Conservation (phyloP, 2,113 vertebrate genomes). For the Odocoileus virginianus region DNA sequence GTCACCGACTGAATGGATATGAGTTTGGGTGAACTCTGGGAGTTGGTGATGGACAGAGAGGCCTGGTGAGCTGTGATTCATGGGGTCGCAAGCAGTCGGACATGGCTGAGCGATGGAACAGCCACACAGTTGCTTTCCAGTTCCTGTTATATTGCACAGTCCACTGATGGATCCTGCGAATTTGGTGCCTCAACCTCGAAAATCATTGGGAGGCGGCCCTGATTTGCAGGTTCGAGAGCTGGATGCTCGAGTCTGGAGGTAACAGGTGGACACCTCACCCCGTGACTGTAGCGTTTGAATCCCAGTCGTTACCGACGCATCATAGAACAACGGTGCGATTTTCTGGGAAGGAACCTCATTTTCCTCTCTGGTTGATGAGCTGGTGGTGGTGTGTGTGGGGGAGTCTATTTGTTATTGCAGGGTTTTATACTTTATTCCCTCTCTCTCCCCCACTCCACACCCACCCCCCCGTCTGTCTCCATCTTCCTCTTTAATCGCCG, state of each 20-base stretch:
- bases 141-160: accelerated
- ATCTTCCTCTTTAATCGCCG: slow-evolving; percentile 91
- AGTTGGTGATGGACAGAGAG: neutral
- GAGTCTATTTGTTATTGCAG: slow-evolving; percentile 70
- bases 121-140: accelerated
- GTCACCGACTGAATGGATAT: accelerated
- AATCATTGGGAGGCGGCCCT: neutral
- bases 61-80: accelerated
- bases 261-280: slow-evolving; percentile 7
- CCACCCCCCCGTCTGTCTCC: neutral
- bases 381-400: neutral
- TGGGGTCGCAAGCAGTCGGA: neutral
- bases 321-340: neutral
- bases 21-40: neutral
- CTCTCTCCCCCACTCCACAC: neutral
- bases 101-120: accelerated
- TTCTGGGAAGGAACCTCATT: neutral
- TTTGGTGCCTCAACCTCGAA: accelerated
- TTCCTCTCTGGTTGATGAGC: neutral
- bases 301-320: accelerated
- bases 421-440: neutral
- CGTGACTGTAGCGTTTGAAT: neutral
- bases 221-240: accelerated
- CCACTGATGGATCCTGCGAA: accelerated
- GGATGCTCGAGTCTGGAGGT: neutral